These are phyloP conservation scores for Dolichoris vasculosae DNA, from an alignment of 1,140 invertebrate species.

Conservation along the genomic window DNA sequence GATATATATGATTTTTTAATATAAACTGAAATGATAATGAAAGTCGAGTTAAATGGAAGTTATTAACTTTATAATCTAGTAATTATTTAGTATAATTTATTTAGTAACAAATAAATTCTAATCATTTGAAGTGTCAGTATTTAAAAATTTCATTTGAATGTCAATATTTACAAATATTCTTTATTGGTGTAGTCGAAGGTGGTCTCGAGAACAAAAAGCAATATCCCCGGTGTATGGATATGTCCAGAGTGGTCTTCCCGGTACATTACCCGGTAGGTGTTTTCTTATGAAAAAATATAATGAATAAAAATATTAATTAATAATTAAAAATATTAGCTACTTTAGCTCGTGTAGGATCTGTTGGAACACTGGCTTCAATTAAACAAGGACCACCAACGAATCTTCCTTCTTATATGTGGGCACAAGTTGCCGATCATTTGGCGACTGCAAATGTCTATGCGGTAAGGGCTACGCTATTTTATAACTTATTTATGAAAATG, in stretches of 20 bases:
- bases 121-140: no score
- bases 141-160: no score
- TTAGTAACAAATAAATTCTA: no score
- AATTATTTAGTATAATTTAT: no score
- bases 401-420: slow-evolving; percentile 78
- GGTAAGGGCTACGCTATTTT: slow-evolving; percentile 66
- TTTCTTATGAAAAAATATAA: neutral
- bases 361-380: slow-evolving; percentile 77
- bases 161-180: no score
- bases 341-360: slow-evolving; percentile 68
- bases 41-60: neutral
- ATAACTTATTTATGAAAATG: neutral
- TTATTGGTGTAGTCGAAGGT: slow-evolving; percentile 81
- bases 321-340: slow-evolving; percentile 56
- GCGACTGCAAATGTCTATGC: slow-evolving; percentile 88
- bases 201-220: slow-evolving; percentile 90
- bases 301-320: neutral
- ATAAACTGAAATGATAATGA: no score
- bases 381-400: slow-evolving; percentile 74
- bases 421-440: slow-evolving; percentile 89
- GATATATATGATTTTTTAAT: no score
- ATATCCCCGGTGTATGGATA: slow-evolving; percentile 88
- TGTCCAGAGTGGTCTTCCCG: slow-evolving; percentile 81
- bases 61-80: no score
- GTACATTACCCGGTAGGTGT: slow-evolving; percentile 66